phyloP scores from a whole-genome alignment of 2,797 vertebrate genomes.

The Mus minutoides region DNA sequence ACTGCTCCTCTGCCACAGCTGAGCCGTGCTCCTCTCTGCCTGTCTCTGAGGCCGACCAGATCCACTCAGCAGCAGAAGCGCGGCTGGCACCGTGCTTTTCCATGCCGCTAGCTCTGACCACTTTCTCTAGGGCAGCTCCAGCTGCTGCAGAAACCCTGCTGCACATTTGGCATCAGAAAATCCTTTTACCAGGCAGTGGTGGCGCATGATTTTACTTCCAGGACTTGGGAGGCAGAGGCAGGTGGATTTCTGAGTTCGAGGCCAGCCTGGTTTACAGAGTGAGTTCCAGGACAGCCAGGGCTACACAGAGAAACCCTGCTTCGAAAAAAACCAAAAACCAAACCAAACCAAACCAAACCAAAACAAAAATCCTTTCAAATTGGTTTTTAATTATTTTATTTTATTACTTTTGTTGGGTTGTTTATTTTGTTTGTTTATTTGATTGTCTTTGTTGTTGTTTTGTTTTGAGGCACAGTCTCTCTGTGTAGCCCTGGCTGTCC shows the following conservation, averaged over 20 bases:
- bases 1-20: neutral
- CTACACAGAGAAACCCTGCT: too few species aligned
- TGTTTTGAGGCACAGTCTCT: neutral
- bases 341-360: too few species aligned
- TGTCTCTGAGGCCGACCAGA: neutral
- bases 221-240: too few species aligned
- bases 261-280: too few species aligned
- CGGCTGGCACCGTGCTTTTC: neutral
- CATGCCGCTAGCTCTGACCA: neutral
- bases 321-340: too few species aligned
- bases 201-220: too few species aligned
- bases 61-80: neutral
- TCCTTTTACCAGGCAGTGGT: neutral
- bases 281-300: too few species aligned
- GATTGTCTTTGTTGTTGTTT: neutral
- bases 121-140: neutral
- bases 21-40: neutral
- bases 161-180: neutral
- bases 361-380: neutral
- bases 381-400: neutral
- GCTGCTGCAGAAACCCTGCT: neutral
- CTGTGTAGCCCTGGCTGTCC: neutral
- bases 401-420: neutral
- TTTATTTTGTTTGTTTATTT: neutral
- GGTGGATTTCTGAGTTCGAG: too few species aligned